Base-by-base conservation (phyloP, 2,797 vertebrate genomes). In the Atherinosoma microstoma region DNA sequence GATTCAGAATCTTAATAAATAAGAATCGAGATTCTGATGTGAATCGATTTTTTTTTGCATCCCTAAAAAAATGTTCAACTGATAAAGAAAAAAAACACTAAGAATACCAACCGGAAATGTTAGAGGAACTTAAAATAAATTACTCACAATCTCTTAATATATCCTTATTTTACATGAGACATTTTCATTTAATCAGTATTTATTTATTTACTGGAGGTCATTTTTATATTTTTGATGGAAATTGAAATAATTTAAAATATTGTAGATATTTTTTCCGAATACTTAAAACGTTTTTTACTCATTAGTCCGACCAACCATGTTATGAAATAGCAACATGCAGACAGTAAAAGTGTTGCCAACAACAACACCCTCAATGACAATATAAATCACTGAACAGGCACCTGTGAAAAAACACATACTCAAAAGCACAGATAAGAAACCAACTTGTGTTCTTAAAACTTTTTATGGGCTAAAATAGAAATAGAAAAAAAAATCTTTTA, bases 311-410 rank as follows among this genome's bases (percentile, higher is more conserved):
- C 13, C 15, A 56, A 4, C 27, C 27, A 30, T 15, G 13, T 11
- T 12, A 13, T 64, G 59, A 62, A 84, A 56, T 67, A 76, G 73
- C 60, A 80, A 67, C 51, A 66, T 80, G 75, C 38, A 60, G 27
- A 67, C 54, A 30, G 67, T 88, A 80, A 87, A 87, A 79, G 53
- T 38, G 63, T 72, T 70, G 67, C 76, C 64, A n/a, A 1, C 20
- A 11, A 27, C 67, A 64, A 40, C 6, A 40, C 8, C 15, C 65
- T 76, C 64, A 24, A 1, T 73, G 80, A 84, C 80, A 76, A 83
- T 76, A 81, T 87, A 90, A 89, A 91, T 78, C 84, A 72, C 29
- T 47, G 40, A 20, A 38, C 34, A 83, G 59, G 63, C 66, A 13
- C 67, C 13, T 5, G 3, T 30, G 49, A 0, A 16, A 1, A 57